Base-by-base conservation (phyloP, 2,888 invertebrate genomes). In the Lithophane ornitopus region DNA sequence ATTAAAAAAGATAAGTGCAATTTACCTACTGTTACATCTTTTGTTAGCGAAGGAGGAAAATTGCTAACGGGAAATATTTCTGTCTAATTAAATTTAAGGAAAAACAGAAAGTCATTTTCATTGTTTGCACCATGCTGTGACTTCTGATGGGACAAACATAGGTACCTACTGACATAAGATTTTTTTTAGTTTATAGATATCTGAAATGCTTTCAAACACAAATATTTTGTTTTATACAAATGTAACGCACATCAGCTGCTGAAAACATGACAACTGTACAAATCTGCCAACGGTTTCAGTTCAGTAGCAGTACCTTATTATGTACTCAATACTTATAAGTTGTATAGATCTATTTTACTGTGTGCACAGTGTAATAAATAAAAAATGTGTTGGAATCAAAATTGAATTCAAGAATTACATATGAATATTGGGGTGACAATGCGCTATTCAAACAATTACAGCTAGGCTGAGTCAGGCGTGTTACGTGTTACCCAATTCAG, bases 61-160 rank as follows among this genome's bases (percentile, higher is more conserved):
- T 52, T 49, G 19, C 28, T 34, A 58, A 16, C 12, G 26, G 16
- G 26, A 61, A 70, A 74, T 44, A 70, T 71, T 41, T 71, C 11
- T 58, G 28, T 66, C 14, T 49, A 78, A 78, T 76, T 78, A 49
- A n/a, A 65, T 41, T 39, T 46, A 46, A 34, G n/a, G 39, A n/a
- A 74, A 77, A 65, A 66, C 49, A 12, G 41, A 78, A 19, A 66
- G 28, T 41, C 22, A 61, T 76, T 76, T 44, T 2, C 22, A 34
- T 41, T 58, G 4, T 26, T 22, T 22, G 28, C 11, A 22, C 4
- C 41, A 26, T n/a, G 41, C 16, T 78, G 14, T 41, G 58, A 59
- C 58, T 78, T 41, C 39, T 68, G 49, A 67, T 14, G 56, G 49
- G 46, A 28, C 28, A 28, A 46, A 77, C 46, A 59, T n/a, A 65